Percentiles rank a stretch among this genome's conserved stretches.
phyloP scores from a whole-genome alignment of 2,888 invertebrate species.

The Mongoloraphidia duomilia region DNA sequence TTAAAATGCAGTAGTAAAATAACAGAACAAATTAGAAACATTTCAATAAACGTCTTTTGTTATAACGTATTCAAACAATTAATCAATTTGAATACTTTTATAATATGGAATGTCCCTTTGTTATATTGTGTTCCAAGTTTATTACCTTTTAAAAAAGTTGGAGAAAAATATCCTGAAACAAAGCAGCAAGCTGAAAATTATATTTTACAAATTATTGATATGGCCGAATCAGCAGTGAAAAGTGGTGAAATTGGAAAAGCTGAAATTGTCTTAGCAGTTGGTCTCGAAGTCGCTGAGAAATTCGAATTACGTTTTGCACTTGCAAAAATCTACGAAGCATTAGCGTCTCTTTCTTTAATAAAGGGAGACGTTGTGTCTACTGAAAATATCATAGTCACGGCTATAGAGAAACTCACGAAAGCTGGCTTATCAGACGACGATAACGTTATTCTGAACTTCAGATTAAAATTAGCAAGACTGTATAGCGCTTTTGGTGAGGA shows the following conservation, averaged over 20 bases:
- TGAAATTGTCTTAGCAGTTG: constrained; percentile 26
- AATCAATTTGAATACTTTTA: too few species aligned
- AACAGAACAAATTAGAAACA: too few species aligned
- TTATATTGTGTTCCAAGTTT: too few species aligned
- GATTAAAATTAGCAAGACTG: constrained; percentile 29
- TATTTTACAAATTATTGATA: constrained; percentile 24
- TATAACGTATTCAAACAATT: too few species aligned
- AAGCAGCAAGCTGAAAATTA: constrained; percentile 25
- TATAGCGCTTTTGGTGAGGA: constrained; percentile 26
- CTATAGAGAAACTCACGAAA: constrained; percentile 28
- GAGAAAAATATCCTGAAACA: background rate
- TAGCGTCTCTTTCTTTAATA: constrained; percentile 28
- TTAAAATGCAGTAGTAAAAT: too few species aligned
- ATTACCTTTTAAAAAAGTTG: too few species aligned
- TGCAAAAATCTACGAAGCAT: constrained; percentile 27
- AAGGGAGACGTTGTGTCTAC: constrained; percentile 28
- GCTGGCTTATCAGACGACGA: constrained; percentile 26
- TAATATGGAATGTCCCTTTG: too few species aligned
- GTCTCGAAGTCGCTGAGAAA: constrained; percentile 28
- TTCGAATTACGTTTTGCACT: constrained; percentile 21
- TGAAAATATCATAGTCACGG: constrained; percentile 26
- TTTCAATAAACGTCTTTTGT: too few species aligned
- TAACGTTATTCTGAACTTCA: constrained; percentile 29
- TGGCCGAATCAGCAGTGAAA: constrained; percentile 25
- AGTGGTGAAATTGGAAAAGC: constrained; percentile 27